Evolutionary conservation across 2,797 vertebrate species (phyloP).

Genomic region (Premnoplex brunnescens): DNA sequence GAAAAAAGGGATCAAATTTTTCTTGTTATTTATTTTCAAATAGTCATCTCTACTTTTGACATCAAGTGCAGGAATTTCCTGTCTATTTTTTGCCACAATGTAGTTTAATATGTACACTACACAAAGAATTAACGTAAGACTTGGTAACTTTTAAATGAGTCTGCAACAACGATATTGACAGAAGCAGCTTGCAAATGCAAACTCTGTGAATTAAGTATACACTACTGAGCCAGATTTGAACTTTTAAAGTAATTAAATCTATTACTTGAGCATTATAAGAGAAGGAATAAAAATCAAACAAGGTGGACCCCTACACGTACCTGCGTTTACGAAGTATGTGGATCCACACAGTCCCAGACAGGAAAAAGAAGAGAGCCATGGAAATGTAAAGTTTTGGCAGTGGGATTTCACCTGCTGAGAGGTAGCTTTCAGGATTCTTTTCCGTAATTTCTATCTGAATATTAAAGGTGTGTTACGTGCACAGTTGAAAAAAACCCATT

Average conservation of each 20-base stretch:
- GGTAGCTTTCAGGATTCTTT: slow-evolving; percentile 85
- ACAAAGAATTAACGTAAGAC: rapidly evolving
- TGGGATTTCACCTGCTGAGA: slow-evolving; percentile 87
- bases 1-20: background rate
- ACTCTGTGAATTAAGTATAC: background rate
- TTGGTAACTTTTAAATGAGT: background rate
- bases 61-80: background rate
- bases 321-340: slow-evolving; percentile 83
- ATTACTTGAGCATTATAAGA: background rate
- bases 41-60: background rate
- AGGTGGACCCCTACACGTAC: slow-evolving; percentile 15
- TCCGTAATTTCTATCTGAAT: slow-evolving; percentile 84
- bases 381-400: slow-evolving; percentile 86
- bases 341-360: slow-evolving; percentile 83
- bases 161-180: background rate
- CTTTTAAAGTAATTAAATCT: background rate
- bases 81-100: background rate
- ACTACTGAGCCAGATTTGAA: background rate
- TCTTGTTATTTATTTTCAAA: background rate
- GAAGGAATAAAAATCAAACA: background rate
- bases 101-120: background rate
- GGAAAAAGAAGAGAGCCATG: slow-evolving; percentile 85
- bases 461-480: background rate
- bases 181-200: background rate
- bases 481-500: background rate